Percentiles rank a stretch among this genome's conserved stretches.
These are phyloP conservation scores for Haliclona indistincta DNA, from an alignment of 37 sponge, comb jelly and placozoan genomes.

Conservation along the genomic window DNA sequence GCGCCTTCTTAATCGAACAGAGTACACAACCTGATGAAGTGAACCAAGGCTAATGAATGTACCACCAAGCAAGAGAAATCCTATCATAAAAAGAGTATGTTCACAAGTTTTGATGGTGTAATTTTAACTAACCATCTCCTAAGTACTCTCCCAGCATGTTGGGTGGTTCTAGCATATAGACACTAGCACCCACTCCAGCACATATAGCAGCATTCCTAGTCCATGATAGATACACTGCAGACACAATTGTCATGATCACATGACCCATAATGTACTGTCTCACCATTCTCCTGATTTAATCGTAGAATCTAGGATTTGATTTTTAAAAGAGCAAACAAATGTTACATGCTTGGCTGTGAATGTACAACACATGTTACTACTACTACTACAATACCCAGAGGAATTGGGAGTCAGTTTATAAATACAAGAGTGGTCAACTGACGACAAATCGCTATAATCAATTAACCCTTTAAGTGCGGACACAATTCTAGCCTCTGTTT, in stretches of 20 bases:
- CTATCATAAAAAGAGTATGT: background rate
- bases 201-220: slow-evolving; percentile 42
- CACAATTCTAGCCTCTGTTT: too few species aligned
- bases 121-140: background rate
- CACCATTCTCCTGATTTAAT: too few species aligned
- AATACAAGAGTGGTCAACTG: too few species aligned
- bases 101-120: background rate
- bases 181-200: slow-evolving; percentile 33
- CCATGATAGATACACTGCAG: slow-evolving; percentile 26
- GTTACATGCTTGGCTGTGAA: background rate
- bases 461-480: too few species aligned
- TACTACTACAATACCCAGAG: background rate
- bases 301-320: too few species aligned
- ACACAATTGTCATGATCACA: too few species aligned
- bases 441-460: too few species aligned
- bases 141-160: background rate
- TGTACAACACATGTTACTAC: background rate
- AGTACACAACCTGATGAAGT: slow-evolving; percentile 10
- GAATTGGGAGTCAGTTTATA: background rate
- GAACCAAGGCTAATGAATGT: slow-evolving; percentile 26
- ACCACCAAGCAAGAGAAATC: slow-evolving; percentile 27
- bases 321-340: too few species aligned
- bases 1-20: background rate
- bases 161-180: background rate
- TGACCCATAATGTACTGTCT: too few species aligned